Evolutionary conservation across 1,140 invertebrate genomes (phyloP), one percentile per base, ranked within the genome.

Genomic region (Drosophila azteca): DNA sequence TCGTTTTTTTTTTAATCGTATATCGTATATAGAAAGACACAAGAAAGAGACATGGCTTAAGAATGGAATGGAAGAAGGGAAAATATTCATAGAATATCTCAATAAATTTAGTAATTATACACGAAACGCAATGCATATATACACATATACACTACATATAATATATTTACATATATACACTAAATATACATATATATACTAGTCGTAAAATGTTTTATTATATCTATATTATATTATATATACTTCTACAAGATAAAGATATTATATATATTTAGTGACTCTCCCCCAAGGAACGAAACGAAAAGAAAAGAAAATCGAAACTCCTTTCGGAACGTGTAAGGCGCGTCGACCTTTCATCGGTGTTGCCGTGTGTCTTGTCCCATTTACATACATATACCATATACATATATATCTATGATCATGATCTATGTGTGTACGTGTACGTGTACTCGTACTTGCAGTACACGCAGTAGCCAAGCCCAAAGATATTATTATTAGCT

Each of bases 21-120:
- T 13, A 11, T 39, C 35, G 35, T 39, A 68, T 48, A 65, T 66
- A 79, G 41, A 78, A 77, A 81, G 60, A 74, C 71, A 66, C 68
- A 72, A 73, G 17, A 20, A 20, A 20, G 17, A 20, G 60, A 73
- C 61, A 75, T 65, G 68, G 52, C 59, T 64, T 73, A 74, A 65
- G 61, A 65, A 66, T 26, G 24, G 61, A 73, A 73, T 54, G 35
- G 57, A 59, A 50, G 49, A 65, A 50, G 49, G 61, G 49, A 62
- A 76, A 61, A 73, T 84, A 84, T 84, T 84, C 80, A 79, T 84
- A 84, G 80, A 84, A 84, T 84, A 84, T 84, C 77, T 84, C 80
- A 84, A 84, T 79, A 77, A 77, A 73, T 62, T 73, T 72, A 84
- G 76, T 73, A 83, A 76, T 76, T 76, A 75, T 51, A 69, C 67